These are phyloP conservation scores for Heliconius eleuchia DNA, from an alignment of 1,140 invertebrate genomes.

Conservation along the genomic window DNA sequence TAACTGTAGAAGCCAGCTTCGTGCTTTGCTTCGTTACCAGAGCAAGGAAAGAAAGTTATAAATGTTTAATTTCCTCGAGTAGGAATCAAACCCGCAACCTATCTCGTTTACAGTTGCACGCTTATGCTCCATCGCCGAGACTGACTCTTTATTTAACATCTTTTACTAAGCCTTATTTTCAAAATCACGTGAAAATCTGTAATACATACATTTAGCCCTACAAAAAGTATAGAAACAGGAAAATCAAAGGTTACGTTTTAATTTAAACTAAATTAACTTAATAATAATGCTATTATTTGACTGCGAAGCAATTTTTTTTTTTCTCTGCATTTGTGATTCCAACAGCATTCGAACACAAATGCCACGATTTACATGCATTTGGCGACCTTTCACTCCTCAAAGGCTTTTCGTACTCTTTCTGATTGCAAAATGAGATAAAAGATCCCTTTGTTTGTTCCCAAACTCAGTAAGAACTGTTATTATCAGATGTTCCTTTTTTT, in stretches of 20 bases:
- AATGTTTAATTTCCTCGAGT: no score
- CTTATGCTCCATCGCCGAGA: no score
- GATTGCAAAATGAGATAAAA: constrained; percentile 34
- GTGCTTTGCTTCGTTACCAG: no score
- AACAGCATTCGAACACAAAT: constrained; percentile 15
- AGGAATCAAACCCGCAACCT: no score
- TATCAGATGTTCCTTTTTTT: constrained; percentile 5
- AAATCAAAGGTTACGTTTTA: neutral
- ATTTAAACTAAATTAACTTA: neutral
- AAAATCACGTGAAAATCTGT: no score
- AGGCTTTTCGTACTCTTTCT: constrained; percentile 24
- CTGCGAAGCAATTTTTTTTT: neutral
- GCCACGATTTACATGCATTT: constrained; percentile 23
- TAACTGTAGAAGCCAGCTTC: no score
- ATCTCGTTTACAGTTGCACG: no score
- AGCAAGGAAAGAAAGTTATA: no score
- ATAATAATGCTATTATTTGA: neutral
- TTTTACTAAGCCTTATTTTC: no score
- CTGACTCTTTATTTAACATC: no score
- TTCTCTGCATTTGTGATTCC: neutral
- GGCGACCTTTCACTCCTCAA: constrained; percentile 15
- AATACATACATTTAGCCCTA: no score
- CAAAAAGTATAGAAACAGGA: no score
- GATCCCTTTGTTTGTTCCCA: constrained; percentile 13
- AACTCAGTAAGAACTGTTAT: constrained; percentile 1